Evolutionary conservation across 2,113 vertebrate species (phyloP), one percentile per base, ranked within the genome.

Genomic region (Syngnathus floridae): DNA sequence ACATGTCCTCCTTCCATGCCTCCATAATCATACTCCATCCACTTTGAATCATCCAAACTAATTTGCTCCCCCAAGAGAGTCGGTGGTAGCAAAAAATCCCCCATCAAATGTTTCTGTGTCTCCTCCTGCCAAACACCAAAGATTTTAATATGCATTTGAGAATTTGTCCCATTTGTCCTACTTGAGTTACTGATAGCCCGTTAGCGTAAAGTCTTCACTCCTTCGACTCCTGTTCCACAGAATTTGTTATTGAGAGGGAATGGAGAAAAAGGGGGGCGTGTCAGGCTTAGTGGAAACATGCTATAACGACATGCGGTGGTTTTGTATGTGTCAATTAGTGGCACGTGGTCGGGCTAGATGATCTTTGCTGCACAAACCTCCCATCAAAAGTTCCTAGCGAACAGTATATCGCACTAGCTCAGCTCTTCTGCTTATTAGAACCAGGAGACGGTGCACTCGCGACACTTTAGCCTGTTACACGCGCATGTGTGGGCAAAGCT

Each of bases 401-500:
- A 46, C 46, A 54, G n/a, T 62, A 64, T 31, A 11, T 72, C 41
- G 63, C 64, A 78, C 38, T 40, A 77, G 64, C 82, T 81, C 83
- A 83, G 80, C 82, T 78, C 78, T 76, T 79, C 81, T 80, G 40
- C 70, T 87, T 75, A 83, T 80, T 82, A 57, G 68, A 86, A 82
- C 62, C 86, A 81, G 85, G 61, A 81, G 77, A 8, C 54, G n/a
- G 56, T 58, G 31, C 7, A 52, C 57, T 55, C 66, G 63, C 62
- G 75, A 75, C 64, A 55, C 71, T 81, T 72, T 75, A 57, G 57
- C 67, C 21, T 63, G 70, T 83, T 73, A 62, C 67, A 72, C 84
- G 70, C 73, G 77, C 81, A 75, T 64, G 65, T 85, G 84, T 85
- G 84, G 79, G 79, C 84, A 76, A 68, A 48, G 68, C 56, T 87